Evolutionary conservation across 2,797 vertebrate genomes (phyloP).

Genomic region (Fratercula arctica): DNA sequence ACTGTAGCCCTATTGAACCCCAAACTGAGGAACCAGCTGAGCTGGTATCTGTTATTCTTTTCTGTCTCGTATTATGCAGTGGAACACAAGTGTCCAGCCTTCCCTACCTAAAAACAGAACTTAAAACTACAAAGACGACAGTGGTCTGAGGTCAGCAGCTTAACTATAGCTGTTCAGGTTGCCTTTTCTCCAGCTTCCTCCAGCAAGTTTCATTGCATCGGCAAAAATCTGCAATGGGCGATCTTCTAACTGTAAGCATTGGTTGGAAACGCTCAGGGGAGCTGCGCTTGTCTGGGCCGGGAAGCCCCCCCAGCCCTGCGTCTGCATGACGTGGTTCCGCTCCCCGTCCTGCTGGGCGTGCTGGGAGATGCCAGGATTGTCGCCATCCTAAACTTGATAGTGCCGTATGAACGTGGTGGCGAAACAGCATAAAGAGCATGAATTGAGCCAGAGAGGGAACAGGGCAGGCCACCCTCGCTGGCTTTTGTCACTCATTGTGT

Average conservation of each 20-base stretch:
- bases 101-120: not conserved
- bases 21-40: not conserved
- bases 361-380: not conserved
- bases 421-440: not conserved
- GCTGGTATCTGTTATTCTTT: not conserved
- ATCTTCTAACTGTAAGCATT: not conserved
- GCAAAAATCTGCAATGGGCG: not conserved
- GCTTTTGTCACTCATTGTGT: not conserved
- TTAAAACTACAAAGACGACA: not conserved
- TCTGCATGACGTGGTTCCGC: not conserved
- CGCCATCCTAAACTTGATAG: not conserved
- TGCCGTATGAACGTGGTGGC: not conserved
- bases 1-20: not conserved
- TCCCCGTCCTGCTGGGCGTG: not conserved
- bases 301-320: not conserved
- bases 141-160: not conserved
- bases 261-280: not conserved
- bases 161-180: not conserved
- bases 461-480: not conserved
- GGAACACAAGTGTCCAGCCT: not conserved
- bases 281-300: not conserved
- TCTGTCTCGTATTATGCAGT: not conserved
- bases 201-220: not conserved
- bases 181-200: not conserved
- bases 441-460: not conserved